Evolutionary conservation across 2,797 vertebrate species (phyloP).

Genomic region (Eidolon dupreanum): DNA sequence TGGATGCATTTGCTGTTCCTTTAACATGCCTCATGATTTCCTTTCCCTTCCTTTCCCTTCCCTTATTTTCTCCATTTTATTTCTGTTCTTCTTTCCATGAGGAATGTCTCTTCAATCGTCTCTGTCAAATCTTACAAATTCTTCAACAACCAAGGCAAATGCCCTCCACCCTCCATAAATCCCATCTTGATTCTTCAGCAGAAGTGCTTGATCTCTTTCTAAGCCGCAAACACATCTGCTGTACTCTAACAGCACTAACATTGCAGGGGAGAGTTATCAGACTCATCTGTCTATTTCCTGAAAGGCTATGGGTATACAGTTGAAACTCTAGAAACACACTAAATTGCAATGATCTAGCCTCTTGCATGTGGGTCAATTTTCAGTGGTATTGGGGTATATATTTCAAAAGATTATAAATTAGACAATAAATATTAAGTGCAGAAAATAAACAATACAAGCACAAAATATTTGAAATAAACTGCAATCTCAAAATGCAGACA

Average conservation of each 20-base stretch:
- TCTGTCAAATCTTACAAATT: not conserved
- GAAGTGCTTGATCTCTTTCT: not conserved
- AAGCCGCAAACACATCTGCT: not conserved
- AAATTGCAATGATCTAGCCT: not conserved
- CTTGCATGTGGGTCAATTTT: not conserved
- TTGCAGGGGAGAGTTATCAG: not conserved
- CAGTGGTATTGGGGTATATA: not conserved
- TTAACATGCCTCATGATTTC: not conserved
- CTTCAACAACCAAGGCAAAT: not conserved
- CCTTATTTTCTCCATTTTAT: not conserved
- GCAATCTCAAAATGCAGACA: not conserved
- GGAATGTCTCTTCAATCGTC: not conserved
- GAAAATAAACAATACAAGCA: not conserved
- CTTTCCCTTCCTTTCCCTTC: not conserved
- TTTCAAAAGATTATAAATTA: constrained; percentile 5
- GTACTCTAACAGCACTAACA: not conserved
- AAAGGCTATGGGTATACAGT: not conserved
- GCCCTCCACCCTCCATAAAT: not conserved
- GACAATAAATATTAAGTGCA: not conserved
- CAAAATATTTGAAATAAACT: constrained; percentile 1
- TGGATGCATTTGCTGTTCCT: not conserved
- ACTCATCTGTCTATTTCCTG: not conserved
- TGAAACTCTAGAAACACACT: not conserved
- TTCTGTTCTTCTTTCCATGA: not conserved
- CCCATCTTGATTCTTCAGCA: not conserved